phyloP scores from a whole-genome alignment of 2,113 vertebrate genomes.

The Cyanoramphus novaezelandiae region DNA sequence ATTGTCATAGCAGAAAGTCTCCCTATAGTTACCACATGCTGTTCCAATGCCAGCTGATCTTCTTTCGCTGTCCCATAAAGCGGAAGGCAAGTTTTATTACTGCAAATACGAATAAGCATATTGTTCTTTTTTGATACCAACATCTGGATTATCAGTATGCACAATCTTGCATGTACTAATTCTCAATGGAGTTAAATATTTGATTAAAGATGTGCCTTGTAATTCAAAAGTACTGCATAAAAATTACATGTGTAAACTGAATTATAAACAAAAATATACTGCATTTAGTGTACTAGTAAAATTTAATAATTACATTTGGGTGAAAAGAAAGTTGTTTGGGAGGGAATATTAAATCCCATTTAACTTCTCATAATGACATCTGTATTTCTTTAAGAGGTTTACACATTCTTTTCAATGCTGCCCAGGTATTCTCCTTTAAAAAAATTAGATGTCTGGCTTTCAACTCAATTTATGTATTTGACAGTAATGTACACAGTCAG shows the following conservation, averaged over 20 bases:
- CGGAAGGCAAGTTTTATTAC: conserved; percentile 68
- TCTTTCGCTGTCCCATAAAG: conserved; percentile 59
- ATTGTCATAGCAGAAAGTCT: conserved; percentile 61
- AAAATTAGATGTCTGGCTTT: neutral
- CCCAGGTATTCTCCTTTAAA: neutral
- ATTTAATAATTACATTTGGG: neutral
- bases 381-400: neutral
- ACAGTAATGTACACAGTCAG: neutral
- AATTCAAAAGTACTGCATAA: neutral
- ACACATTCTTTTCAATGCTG: neutral
- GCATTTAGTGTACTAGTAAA: neutral
- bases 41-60: conserved; percentile 59
- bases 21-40: conserved; percentile 67
- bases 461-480: neutral
- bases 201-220: conserved; percentile 61
- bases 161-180: conserved; percentile 4
- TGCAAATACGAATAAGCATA: conserved; percentile 63
- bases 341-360: neutral
- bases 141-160: conserved; percentile 38
- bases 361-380: neutral
- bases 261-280: neutral
- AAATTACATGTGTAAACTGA: neutral
- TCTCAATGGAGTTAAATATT: neutral
- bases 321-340: neutral
- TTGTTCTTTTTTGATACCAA: conserved; percentile 39